Percentiles rank a stretch among this genome's conserved stretches.
Evolutionary conservation across 2,797 vertebrate genomes (phyloP).

Genomic region (Oryzias sinensis): DNA sequence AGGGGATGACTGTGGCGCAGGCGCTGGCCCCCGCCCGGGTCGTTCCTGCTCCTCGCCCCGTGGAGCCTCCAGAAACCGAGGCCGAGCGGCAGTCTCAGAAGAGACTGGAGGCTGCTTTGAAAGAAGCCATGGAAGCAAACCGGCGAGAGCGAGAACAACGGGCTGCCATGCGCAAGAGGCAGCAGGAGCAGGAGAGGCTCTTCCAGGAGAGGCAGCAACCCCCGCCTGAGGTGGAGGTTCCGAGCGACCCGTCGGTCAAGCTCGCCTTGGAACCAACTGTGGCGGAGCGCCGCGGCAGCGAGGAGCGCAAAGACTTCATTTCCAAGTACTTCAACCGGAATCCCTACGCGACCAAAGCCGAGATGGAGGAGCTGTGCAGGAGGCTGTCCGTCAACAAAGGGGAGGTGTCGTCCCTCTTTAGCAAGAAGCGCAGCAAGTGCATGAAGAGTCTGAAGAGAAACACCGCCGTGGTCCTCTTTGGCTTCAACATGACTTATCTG

Average conservation of each 20-base stretch:
- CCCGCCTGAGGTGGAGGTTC: slow-evolving; percentile 24
- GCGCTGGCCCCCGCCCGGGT: slow-evolving; percentile 33
- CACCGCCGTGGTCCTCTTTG: slow-evolving; percentile 81
- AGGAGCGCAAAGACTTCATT: slow-evolving; percentile 87
- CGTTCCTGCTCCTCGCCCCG: background rate
- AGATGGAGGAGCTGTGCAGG: slow-evolving; percentile 83
- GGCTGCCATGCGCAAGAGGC: slow-evolving; percentile 80
- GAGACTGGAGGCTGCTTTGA: slow-evolving; percentile 74
- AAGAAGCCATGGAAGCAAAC: slow-evolving; percentile 74
- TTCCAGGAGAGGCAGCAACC: slow-evolving; percentile 4
- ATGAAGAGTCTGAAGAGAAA: slow-evolving; percentile 85
- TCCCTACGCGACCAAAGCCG: slow-evolving; percentile 88
- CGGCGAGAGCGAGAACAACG: slow-evolving; percentile 76
- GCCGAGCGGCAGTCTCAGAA: slow-evolving; percentile 71
- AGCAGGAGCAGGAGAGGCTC: slow-evolving; percentile 72
- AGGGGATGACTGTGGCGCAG: slow-evolving; percentile 52
- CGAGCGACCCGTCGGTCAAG: slow-evolving; percentile 63
- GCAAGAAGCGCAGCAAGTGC: slow-evolving; percentile 84
- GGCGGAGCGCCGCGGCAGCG: slow-evolving; percentile 72
- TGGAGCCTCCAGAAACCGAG: slow-evolving; percentile 16
- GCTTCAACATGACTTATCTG: slow-evolving; percentile 91
- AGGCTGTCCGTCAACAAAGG: slow-evolving; percentile 82
- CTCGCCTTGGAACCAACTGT: slow-evolving; percentile 82
- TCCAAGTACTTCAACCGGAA: slow-evolving; percentile 89
- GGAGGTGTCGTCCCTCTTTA: slow-evolving; percentile 86